phyloP scores from a whole-genome alignment of 2,113 vertebrate species.

The Siniperca chuatsi region DNA sequence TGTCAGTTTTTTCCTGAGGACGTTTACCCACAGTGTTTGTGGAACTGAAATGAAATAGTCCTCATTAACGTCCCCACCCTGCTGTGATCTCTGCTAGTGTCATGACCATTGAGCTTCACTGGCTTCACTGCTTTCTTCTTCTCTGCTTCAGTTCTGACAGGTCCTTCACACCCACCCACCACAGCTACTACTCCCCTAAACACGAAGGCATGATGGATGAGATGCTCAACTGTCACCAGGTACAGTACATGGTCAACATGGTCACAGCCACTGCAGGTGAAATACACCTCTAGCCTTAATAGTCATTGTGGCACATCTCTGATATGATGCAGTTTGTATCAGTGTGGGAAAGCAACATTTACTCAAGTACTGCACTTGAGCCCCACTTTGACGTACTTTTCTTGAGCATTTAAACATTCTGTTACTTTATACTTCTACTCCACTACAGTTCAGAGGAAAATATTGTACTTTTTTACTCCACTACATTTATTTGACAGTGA shows the following conservation, averaged over 20 bases:
- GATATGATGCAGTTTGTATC: neutral
- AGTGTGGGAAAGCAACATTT: neutral
- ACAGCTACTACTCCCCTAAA: slow-evolving; percentile 89
- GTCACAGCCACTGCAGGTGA: neutral
- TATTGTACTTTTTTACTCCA: neutral
- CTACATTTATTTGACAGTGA: neutral
- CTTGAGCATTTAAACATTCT: neutral
- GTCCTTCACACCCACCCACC: slow-evolving; percentile 94
- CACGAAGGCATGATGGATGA: slow-evolving; percentile 93
- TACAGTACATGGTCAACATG: slow-evolving; percentile 51
- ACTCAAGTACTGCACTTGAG: neutral
- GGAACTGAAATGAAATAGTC: neutral
- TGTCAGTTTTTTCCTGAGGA: neutral
- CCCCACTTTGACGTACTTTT: neutral
- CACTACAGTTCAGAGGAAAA: no score
- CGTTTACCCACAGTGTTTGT: neutral
- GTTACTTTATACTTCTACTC: neutral
- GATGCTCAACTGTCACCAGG: slow-evolving; percentile 91
- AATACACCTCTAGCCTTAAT: neutral
- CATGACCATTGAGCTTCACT: neutral
- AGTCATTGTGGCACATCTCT: neutral
- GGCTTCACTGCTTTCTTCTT: slow-evolving; percentile 35
- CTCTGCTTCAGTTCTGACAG: slow-evolving; percentile 90
- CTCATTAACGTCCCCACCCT: neutral
- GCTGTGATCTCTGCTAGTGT: neutral